phyloP scores from a whole-genome alignment of 2,113 vertebrate genomes.

The Noctilio leporinus region DNA sequence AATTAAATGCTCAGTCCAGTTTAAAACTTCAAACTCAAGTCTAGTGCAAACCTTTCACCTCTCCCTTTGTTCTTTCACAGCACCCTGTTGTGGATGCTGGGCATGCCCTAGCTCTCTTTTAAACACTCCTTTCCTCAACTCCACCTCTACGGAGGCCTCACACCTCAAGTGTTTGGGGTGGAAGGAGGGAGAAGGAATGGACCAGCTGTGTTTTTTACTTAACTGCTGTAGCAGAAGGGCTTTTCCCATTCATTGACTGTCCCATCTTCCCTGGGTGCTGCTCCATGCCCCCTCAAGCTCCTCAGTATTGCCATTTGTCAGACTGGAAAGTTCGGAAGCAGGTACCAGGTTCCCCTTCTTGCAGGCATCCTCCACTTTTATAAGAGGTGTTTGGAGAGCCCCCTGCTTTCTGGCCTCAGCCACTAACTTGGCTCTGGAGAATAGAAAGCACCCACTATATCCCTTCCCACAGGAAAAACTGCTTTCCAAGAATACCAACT shows the following conservation, averaged over 20 bases:
- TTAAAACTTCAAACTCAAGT: background rate
- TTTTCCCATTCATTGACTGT: background rate
- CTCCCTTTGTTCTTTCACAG: background rate
- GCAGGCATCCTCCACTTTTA: background rate
- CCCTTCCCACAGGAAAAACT: background rate
- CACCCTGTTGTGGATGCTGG: background rate
- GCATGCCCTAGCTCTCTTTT: background rate
- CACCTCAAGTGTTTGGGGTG: background rate
- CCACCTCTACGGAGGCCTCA: background rate
- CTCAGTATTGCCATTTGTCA: background rate
- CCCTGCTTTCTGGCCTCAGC: background rate
- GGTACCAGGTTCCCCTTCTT: background rate
- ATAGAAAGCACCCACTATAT: background rate
- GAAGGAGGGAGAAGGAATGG: background rate
- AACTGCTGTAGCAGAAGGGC: background rate
- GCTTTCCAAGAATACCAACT: background rate
- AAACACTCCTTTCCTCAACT: background rate
- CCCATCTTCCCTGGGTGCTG: background rate
- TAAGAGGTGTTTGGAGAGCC: background rate
- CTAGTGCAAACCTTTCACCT: background rate
- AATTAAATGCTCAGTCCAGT: background rate
- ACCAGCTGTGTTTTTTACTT: background rate
- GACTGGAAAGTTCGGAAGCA: background rate
- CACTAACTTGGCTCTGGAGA: background rate
- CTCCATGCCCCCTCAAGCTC: no score